phyloP scores from a whole-genome alignment of 2,113 vertebrate species.

The Nesogale talazaci region DNA sequence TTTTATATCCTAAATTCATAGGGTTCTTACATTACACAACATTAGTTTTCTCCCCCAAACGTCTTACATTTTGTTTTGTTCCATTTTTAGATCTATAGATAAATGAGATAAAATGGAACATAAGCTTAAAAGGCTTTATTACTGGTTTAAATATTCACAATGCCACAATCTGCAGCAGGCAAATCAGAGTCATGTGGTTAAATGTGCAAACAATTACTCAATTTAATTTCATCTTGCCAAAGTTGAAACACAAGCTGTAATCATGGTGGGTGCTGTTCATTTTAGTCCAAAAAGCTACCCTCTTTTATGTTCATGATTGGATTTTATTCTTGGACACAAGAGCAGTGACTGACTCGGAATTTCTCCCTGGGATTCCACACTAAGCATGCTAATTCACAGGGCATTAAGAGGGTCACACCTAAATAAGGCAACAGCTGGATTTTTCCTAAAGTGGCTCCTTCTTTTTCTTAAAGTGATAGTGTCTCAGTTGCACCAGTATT shows the following conservation, averaged over 20 bases:
- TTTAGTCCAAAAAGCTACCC: slow-evolving; percentile 67
- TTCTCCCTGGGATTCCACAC: slow-evolving; percentile 31
- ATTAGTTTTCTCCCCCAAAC: neutral
- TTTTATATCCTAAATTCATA: neutral
- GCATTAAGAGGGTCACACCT: neutral
- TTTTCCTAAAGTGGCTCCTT: neutral
- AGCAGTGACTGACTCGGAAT: slow-evolving; percentile 29
- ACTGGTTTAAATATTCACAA: slow-evolving; percentile 64
- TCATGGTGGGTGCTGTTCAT: slow-evolving; percentile 55
- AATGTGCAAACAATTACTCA: slow-evolving; percentile 76
- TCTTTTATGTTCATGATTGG: slow-evolving; percentile 70
- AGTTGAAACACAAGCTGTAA: slow-evolving; percentile 73
- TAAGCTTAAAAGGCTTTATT: slow-evolving; percentile 60
- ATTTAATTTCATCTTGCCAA: slow-evolving; percentile 77
- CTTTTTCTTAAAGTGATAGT: slow-evolving; percentile 51
- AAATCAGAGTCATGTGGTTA: slow-evolving; percentile 70
- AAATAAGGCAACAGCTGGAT: neutral
- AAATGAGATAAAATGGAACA: slow-evolving; percentile 59
- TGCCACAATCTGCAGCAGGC: slow-evolving; percentile 60
- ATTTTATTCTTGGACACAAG: slow-evolving; percentile 73
- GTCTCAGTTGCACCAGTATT: neutral
- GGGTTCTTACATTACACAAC: neutral
- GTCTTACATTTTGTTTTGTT: slow-evolving; percentile 41
- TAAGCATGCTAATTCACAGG: slow-evolving; percentile 43
- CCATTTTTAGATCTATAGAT: slow-evolving; percentile 65